Conservation (phyloP, 1,140 invertebrate species). For the Pogonomyrmex barbatus region DNA sequence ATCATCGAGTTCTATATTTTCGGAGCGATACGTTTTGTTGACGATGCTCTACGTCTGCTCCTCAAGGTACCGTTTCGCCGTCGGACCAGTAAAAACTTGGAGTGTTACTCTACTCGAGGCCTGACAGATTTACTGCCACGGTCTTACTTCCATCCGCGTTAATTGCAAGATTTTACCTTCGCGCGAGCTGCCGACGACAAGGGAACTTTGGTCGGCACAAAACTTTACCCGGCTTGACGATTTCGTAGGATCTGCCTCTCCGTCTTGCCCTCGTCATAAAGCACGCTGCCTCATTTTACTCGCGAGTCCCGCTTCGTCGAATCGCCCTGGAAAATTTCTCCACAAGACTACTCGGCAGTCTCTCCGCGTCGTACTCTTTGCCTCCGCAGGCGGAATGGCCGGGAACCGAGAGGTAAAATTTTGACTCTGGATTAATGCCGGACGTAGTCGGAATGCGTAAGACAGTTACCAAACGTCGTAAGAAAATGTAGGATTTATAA, state of each 20-base stretch:
- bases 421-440: neutral
- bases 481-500: neutral
- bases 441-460: neutral
- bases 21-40: neutral
- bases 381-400: neutral
- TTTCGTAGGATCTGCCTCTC: constrained; percentile 23
- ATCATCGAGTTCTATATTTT: constrained; percentile 40
- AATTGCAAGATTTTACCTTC: constrained; percentile 77
- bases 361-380: neutral
- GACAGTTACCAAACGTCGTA: neutral
- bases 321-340: constrained; percentile 25
- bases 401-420: neutral
- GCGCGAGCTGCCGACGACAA: constrained; percentile 20
- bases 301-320: neutral
- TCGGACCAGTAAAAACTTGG: constrained; percentile 71
- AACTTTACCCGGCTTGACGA: constrained; percentile 69
- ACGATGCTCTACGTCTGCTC: neutral
- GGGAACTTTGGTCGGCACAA: constrained; percentile 68
- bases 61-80: constrained; percentile 63
- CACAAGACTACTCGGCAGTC: neutral
- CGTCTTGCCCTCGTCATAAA: constrained; percentile 19
- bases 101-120: constrained; percentile 70
- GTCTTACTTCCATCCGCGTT: constrained; percentile 76
- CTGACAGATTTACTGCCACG: constrained; percentile 76
- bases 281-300: constrained; percentile 33